phyloP scores from a whole-genome alignment of 1,140 invertebrate genomes.

The Heliconius himera region DNA sequence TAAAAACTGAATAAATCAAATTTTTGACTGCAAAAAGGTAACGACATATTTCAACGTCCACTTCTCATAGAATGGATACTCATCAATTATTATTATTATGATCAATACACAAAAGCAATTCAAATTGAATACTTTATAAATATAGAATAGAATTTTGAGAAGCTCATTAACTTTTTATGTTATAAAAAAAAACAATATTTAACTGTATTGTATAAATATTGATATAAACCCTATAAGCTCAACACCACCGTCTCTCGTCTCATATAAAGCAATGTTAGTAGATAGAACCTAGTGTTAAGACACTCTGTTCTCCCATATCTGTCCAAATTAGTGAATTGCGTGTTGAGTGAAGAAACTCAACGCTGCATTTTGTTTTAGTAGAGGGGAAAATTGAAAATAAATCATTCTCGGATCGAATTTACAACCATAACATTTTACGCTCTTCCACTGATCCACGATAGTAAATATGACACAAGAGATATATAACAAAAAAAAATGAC shows the following conservation, averaged over 20 bases:
- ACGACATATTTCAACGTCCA: constrained; percentile 20
- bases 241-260: no score
- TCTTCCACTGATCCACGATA: no score
- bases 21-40: constrained; percentile 11
- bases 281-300: neutral
- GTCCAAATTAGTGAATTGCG: no score
- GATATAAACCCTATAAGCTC: neutral
- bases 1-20: neutral
- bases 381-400: no score
- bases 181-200: constrained; percentile 11
- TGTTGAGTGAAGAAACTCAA: no score
- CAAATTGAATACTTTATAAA: constrained; percentile 15
- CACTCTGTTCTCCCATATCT: no score
- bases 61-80: constrained; percentile 13
- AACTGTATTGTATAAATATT: neutral
- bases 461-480: no score
- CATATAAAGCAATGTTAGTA: no score
- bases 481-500: no score
- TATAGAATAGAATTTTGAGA: constrained; percentile 20
- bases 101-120: constrained; percentile 24
- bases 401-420: no score
- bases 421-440: no score
- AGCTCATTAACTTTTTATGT: constrained; percentile 7
- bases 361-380: no score
- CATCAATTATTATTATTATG: constrained; percentile 26